Evolutionary conservation across 30 jellyfish, hydroid and myxozoan genomes (phyloP).

Genomic region (Hydractinia symbiolongicarpus): DNA sequence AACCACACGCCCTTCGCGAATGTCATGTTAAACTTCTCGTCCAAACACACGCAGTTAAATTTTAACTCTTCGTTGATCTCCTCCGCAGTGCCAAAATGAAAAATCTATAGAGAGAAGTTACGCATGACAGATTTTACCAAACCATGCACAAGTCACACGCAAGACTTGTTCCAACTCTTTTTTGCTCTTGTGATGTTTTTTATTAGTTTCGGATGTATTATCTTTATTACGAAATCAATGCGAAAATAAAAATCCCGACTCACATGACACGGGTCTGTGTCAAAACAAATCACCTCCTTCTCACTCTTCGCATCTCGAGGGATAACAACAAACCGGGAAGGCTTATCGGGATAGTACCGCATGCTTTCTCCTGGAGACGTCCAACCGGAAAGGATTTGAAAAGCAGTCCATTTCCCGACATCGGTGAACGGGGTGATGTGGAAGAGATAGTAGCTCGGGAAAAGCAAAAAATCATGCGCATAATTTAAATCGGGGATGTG

Average conservation of each 20-base stretch:
- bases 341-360: slow-evolving; percentile 62
- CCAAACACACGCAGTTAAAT: slow-evolving; percentile 71
- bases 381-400: slow-evolving; percentile 82
- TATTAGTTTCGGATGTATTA: no score
- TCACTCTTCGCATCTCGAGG: slow-evolving; percentile 66
- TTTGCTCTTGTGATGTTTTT: no score
- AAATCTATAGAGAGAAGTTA: slow-evolving; percentile 27
- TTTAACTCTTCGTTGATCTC: slow-evolving; percentile 40
- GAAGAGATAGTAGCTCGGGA: slow-evolving; percentile 77
- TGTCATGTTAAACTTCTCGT: slow-evolving; percentile 69
- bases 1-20: slow-evolving; percentile 67
- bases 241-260: slow-evolving; percentile 16
- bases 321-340: slow-evolving; percentile 79
- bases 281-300: slow-evolving; percentile 40
- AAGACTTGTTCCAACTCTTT: no score
- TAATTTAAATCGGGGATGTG: slow-evolving; percentile 76
- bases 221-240: no score
- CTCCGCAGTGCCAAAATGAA: slow-evolving; percentile 75
- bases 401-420: slow-evolving; percentile 47
- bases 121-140: no score
- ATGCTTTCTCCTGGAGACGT: slow-evolving; percentile 83
- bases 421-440: slow-evolving; percentile 93
- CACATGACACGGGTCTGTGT: slow-evolving; percentile 84
- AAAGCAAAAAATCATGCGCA: slow-evolving; percentile 81
- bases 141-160: no score